Evolutionary conservation across 1,140 invertebrate species (phyloP), one percentile per base, ranked within the genome.

Genomic region (Dendroctonus valens): DNA sequence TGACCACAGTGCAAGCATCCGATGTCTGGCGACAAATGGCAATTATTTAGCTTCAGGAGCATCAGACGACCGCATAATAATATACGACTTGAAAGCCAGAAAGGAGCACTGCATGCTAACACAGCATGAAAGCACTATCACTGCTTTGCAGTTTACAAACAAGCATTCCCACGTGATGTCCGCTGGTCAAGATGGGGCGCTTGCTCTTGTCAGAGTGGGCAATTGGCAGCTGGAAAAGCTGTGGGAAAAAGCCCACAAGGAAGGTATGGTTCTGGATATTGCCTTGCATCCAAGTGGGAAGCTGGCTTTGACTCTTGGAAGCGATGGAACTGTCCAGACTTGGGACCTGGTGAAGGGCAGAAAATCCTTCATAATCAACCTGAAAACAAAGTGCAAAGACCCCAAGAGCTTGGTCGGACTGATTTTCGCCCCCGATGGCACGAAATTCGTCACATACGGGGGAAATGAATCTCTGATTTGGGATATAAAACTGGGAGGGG

Each of bases 271-370:
- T 0, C 86, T 86, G 54, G 83, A 85, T 49, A 78, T 94, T 59
- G 83, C 87, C 65, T 83, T 97, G 64, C 96, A 98, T 84, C 91
- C 93, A 7, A 89, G 88, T 73, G 93, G 93, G 5, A 96, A 95
- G 81, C 73, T 98, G 61, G 91, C 92, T 3, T 76, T 98, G 6
- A 92, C 93, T 12, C 84, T 96, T 12, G 93, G 93, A 12, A 85
- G 85, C 61, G 94, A 97, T 79, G 87, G 86, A 63, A 89, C 89
- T 4, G 79, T 98, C 14, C 82, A 89, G 72, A 96, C 94, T 2
- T 98, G 96, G 96, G 96, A 98, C 82, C 81, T 98, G 63, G 81
- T 98, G 0, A 96, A 94, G 81, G 95, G 94, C 0, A 83, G 92
- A 70, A 86, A 86, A 74, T 93, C 94, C 4, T 98, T 92, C 77